Evolutionary conservation across 2,797 vertebrate genomes (phyloP), one percentile per base, ranked within the genome.

Genomic region (Dendrocincla tyrannina): DNA sequence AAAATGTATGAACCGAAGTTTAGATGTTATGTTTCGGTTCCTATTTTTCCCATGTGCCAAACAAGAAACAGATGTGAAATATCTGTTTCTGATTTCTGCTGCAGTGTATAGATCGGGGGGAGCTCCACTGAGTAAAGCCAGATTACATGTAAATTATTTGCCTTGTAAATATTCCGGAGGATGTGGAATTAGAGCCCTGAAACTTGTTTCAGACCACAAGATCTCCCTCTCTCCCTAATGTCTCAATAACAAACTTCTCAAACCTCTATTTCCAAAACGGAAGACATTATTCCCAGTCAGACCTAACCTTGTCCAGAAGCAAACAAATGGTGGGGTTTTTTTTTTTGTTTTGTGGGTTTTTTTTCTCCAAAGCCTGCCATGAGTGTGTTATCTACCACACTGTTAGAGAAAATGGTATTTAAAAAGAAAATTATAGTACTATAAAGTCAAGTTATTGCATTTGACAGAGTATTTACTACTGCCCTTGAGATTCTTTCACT

Each of bases 71-170:
- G 85, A 94, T 88, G 77, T 60, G 9, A 41, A 87, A 20, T 91
- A 79, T 78, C 74, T 87, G 88, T 28, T 96, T 95, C 77, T 92
- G 84, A 91, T 93, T 96, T 94, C 63, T 53, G 27, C 53, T 55
- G 62, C 53, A 83, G 41, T 13, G 17, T 91, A 76, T 85, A 89
- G 68, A 93, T 56, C 59, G 89, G 84, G 81, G 79, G 41, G 74
- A 89, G 41, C 60, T 85, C 47, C 41, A 50, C 78, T 74, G 70
- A 80, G 81, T 49, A 82, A 96, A 92, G 78, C 33, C 92, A 95
- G 70, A 95, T 87, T 76, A 85, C 53, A 85, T 89, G 72, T 56
- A 83, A 88, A 88, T 2, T 30, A 92, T 86, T 79, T 89, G 88
- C 77, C 63, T 28, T 73, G 73, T 82, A 94, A 90, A 96, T 91